Conservation (phyloP, 2,888 invertebrate species). For the Diachrysia chrysitis region DNA sequence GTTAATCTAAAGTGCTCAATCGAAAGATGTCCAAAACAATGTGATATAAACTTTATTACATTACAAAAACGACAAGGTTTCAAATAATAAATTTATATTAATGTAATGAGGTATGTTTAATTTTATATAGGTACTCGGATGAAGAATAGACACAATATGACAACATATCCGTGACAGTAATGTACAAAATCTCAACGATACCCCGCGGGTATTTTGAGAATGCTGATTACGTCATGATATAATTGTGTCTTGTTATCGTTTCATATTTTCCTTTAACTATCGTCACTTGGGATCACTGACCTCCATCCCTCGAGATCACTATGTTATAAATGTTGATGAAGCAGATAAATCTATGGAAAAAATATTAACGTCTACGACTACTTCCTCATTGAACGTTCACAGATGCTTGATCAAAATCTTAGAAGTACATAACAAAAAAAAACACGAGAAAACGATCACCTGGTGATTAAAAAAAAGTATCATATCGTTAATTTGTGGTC, state of each 20-base stretch:
- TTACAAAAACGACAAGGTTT: too few relatives aligned
- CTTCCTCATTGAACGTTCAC: conserved; percentile 21
- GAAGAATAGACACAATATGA: not conserved
- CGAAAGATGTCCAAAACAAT: too few relatives aligned
- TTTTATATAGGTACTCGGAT: not conserved
- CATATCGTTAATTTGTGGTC: conserved; percentile 71
- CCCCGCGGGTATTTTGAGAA: conserved; percentile 2
- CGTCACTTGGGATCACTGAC: conserved; percentile 14
- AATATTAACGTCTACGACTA: conserved; percentile 22
- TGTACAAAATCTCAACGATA: not conserved
- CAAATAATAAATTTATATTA: too few relatives aligned
- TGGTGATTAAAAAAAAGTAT: conserved; percentile 71
- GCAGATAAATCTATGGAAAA: conserved; percentile 5
- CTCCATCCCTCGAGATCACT: conserved; percentile 1
- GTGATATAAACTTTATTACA: too few relatives aligned
- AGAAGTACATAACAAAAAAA: conserved; percentile 31
- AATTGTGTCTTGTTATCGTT: not conserved
- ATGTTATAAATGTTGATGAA: conserved; percentile 13
- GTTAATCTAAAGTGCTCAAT: too few relatives aligned
- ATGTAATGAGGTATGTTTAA: too few relatives aligned
- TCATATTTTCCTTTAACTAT: conserved; percentile 8
- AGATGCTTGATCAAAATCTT: conserved; percentile 48
- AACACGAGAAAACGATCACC: conserved; percentile 62
- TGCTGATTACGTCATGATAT: not conserved
- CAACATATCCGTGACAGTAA: not conserved